These are phyloP conservation scores for Brachionus manjavacas DNA, from an alignment of 1,140 invertebrate species.

Conservation along the genomic window DNA sequence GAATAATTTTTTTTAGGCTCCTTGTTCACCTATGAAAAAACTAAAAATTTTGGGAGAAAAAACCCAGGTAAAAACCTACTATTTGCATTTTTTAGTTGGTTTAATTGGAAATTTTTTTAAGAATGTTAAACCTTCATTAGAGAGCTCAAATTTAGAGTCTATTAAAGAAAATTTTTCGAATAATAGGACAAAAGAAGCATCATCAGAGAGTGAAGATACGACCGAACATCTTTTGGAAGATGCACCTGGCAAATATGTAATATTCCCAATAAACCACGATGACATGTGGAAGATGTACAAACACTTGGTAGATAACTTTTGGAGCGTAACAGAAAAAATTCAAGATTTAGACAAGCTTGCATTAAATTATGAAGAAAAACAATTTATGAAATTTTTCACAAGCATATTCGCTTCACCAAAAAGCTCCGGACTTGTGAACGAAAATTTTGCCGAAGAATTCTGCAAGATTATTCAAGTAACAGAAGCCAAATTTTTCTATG, in stretches of 20 bases:
- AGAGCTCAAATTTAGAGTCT: not conserved
- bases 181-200: not conserved
- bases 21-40: conserved; percentile 39
- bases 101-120: not conserved
- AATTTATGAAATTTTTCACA: conserved; percentile 41
- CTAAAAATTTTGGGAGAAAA: conserved; percentile 36
- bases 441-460: conserved; percentile 42
- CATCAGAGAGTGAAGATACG: not conserved
- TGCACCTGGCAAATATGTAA: conserved; percentile 28
- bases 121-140: not conserved
- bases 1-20: not conserved
- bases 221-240: conserved; percentile 17
- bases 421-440: conserved; percentile 26
- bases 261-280: conserved; percentile 42
- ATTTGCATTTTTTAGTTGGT: not conserved
- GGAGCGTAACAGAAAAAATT: conserved; percentile 40
- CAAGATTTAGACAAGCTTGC: conserved; percentile 18
- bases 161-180: not conserved
- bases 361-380: conserved; percentile 19
- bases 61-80: not conserved
- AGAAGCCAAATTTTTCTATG: conserved; percentile 41
- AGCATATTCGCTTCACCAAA: conserved; percentile 37
- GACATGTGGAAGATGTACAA: conserved; percentile 42
- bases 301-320: conserved; percentile 39
- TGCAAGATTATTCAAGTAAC: conserved; percentile 40